Base-by-base conservation (phyloP, 2,888 invertebrate genomes). In the Hydropsyche betteni region DNA sequence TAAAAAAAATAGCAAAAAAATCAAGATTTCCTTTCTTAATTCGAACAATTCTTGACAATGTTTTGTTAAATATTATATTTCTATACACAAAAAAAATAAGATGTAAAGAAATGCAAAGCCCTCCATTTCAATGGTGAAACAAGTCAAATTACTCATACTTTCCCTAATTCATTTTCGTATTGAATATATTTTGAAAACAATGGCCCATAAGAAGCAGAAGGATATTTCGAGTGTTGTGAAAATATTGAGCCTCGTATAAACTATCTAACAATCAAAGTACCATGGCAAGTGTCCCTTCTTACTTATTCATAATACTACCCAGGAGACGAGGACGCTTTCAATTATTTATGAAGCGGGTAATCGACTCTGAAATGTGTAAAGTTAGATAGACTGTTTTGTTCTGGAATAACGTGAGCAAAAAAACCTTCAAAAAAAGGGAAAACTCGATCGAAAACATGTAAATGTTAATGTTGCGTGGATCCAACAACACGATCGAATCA, bases 321-420 rank as follows among this genome's bases (percentile, higher is more conserved):
- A 6, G 64, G 34, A 34, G 64, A 64, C 34, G n/a, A n/a, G 64
- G n/a, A 34, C 33, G 64, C 64, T 64, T 36, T 64, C 64, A 64
- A 64, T 64, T 64, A 64, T 64, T 64, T 64, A 64, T 64, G 64
- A 64, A 36, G 64, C 64, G 64, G 64, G 64, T 64, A 64, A 64
- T 64, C 64, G 64, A 64, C 64, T 64, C 64, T 24, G 64, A 33
- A 64, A 64, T 64, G 64, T 64, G 64, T 36, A 64, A 64, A 64
- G 64, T 64, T 64, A 64, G 64, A 64, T 64, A 34, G n/a, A 64
- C 64, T 64, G 34, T 64, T 44, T 64, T 64, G 58, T 16, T 8
- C 58, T 24, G 44, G 10, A 44, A 10, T 10, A 44, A 10, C 10
- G 4, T 4, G 6, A 6, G 44, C 44, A 10, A 44, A 44, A 44